These are phyloP conservation scores for Entomyzon cyanotis DNA, from an alignment of 2,113 vertebrate genomes.

Conservation along the genomic window DNA sequence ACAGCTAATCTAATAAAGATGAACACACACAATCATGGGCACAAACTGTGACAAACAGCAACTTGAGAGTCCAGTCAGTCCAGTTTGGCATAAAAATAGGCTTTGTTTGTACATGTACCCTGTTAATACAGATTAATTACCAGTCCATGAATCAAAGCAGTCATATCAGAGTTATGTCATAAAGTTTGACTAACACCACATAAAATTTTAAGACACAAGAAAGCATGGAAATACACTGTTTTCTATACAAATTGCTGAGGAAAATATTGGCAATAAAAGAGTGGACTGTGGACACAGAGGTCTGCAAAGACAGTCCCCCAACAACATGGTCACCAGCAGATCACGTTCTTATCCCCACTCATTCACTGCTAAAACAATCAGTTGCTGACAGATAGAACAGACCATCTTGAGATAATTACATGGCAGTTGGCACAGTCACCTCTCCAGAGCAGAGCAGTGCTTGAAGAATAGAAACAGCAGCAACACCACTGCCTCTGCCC, in stretches of 20 bases:
- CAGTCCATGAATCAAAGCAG: background rate
- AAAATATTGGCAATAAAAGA: background rate
- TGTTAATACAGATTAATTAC: background rate
- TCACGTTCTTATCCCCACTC: background rate
- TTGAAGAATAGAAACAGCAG: background rate
- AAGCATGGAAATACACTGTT: background rate
- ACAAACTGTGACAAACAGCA: background rate
- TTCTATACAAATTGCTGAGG: background rate
- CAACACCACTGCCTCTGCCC: background rate
- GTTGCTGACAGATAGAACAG: background rate
- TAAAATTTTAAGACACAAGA: background rate
- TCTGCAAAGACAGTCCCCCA: background rate
- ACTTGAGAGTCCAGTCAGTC: background rate
- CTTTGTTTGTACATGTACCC: background rate
- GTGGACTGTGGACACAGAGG: background rate
- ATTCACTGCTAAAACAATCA: background rate
- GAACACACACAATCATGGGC: background rate
- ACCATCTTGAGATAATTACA: background rate
- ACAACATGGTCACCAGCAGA: background rate
- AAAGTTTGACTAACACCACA: background rate
- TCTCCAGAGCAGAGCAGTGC: background rate
- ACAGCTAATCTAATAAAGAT: background rate
- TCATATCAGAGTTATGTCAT: background rate
- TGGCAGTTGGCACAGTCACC: background rate
- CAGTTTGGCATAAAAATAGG: background rate